These are phyloP conservation scores for Melanotaenia parkinsoni DNA, from an alignment of 2,797 vertebrate genomes.

Conservation along the genomic window DNA sequence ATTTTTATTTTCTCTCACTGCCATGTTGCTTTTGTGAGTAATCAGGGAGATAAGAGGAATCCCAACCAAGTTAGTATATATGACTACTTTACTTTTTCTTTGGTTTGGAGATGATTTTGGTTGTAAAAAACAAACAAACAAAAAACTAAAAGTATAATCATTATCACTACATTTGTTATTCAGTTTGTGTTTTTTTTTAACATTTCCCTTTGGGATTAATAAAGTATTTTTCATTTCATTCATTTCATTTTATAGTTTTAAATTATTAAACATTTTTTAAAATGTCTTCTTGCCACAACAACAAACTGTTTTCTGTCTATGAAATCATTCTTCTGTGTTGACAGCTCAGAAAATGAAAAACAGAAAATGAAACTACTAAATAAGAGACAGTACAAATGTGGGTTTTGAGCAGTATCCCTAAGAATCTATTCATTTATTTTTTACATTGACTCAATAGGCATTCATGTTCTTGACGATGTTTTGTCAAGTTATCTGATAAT, in stretches of 20 bases:
- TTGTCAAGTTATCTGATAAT: not conserved
- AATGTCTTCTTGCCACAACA: not conserved
- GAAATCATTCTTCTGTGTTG: conserved; percentile 3
- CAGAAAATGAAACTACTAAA: conserved; percentile 17
- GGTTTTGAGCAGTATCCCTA: conserved; percentile 13
- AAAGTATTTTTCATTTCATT: too few species aligned
- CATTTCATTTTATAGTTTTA: not conserved
- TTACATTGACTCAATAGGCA: not conserved
- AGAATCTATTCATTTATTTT: not conserved
- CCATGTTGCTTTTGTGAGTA: not conserved
- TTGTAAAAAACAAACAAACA: not conserved
- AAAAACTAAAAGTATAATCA: not conserved
- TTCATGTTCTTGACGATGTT: not conserved
- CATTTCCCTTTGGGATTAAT: too few species aligned
- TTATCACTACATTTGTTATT: not conserved
- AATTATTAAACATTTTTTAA: too few species aligned
- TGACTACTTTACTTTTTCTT: not conserved
- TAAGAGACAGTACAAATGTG: conserved; percentile 7
- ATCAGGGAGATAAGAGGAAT: not conserved
- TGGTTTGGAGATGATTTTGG: not conserved
- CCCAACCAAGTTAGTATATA: not conserved
- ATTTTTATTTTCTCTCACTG: not conserved
- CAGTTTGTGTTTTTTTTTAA: not conserved
- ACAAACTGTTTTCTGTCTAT: not conserved
- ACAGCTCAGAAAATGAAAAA: conserved; percentile 28